Evolutionary conservation across 1,140 invertebrate species (phyloP).

Genomic region (Globodera rostochiensis): DNA sequence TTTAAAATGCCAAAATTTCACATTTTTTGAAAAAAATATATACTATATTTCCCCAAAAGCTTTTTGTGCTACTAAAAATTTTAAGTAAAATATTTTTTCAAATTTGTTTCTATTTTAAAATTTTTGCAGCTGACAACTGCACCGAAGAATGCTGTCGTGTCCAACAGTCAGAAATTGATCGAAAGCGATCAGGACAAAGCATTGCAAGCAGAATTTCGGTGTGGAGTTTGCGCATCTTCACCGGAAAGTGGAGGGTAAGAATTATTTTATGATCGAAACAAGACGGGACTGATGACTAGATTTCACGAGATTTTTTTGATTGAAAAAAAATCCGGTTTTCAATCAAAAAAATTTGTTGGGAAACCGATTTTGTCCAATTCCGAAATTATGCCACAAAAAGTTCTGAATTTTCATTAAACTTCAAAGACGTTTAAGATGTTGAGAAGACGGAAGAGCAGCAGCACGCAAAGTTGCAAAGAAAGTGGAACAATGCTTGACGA

Average conservation of each 20-base stretch:
- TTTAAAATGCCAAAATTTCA: too few species aligned
- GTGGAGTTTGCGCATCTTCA: slow-evolving; percentile 25
- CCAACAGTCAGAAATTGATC: slow-evolving; percentile 1
- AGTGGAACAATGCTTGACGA: background rate
- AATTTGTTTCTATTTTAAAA: background rate
- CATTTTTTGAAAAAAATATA: too few species aligned
- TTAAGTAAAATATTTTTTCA: background rate
- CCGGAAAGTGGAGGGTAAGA: slow-evolving; percentile 19
- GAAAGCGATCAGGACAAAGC: slow-evolving; percentile 3
- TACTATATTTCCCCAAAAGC: too few species aligned
- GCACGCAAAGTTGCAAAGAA: background rate
- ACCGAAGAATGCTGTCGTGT: background rate
- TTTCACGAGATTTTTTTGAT: too few species aligned
- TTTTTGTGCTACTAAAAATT: background rate
- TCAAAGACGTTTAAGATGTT: background rate
- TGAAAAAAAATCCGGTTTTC: too few species aligned
- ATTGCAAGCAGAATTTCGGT: slow-evolving; percentile 13
- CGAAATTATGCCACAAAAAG: too few species aligned
- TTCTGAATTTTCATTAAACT: too few species aligned
- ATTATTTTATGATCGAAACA: too few species aligned
- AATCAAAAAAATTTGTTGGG: too few species aligned
- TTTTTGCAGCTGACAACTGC: background rate
- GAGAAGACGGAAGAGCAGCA: background rate
- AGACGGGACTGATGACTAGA: too few species aligned
- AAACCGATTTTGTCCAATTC: too few species aligned